phyloP scores from a whole-genome alignment of 2,888 invertebrate species.

The Microctonus brassicae region DNA sequence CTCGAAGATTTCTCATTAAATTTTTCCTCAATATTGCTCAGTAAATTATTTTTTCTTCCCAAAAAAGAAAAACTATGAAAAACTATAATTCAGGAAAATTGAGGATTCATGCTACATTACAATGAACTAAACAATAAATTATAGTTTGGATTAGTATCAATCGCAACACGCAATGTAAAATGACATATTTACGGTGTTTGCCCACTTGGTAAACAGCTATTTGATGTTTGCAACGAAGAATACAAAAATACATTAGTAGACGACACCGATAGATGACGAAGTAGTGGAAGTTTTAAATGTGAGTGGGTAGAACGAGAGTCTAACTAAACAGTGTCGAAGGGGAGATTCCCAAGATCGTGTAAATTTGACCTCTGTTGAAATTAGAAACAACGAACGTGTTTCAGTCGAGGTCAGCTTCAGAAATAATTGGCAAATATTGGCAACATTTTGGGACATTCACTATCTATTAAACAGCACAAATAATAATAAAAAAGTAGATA shows the following conservation, averaged over 20 bases:
- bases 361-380: constrained; percentile 53
- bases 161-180: neutral
- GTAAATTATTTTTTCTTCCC: too few relatives aligned
- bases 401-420: constrained; percentile 39
- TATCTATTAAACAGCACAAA: constrained; percentile 3
- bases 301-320: neutral
- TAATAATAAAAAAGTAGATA: constrained; percentile 33
- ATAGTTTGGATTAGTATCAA: constrained; percentile 5
- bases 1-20: neutral
- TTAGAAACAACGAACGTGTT: constrained; percentile 46
- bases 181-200: constrained; percentile 10
- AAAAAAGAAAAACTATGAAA: too few relatives aligned
- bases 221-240: constrained; percentile 17
- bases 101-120: neutral
- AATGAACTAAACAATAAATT: neutral
- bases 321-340: neutral
- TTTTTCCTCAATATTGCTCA: too few relatives aligned
- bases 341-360: constrained; percentile 72
- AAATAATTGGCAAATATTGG: constrained; percentile 49
- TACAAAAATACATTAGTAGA: constrained; percentile 25
- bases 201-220: constrained; percentile 6
- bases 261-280: constrained; percentile 25
- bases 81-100: neutral
- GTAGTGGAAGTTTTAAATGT: constrained; percentile 24
- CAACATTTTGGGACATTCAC: constrained; percentile 27